These are phyloP conservation scores for Lottia scabra DNA, from an alignment of 2,888 invertebrate genomes.

Conservation along the genomic window DNA sequence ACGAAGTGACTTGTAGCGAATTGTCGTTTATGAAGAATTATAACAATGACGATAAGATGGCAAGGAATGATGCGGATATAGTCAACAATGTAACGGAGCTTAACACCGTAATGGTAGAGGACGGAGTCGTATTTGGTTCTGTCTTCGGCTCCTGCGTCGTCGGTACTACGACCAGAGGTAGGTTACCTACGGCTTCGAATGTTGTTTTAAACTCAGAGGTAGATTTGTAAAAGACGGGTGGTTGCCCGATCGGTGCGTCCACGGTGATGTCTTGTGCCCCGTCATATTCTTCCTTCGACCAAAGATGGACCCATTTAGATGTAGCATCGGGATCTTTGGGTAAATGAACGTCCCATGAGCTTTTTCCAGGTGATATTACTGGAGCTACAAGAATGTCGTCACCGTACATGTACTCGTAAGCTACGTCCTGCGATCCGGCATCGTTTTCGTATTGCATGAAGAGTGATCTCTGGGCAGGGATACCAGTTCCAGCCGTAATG, in stretches of 20 bases:
- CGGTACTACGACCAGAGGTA: constrained; percentile 24
- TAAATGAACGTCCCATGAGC: constrained; percentile 45
- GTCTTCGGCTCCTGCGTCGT: background rate
- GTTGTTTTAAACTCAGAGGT: constrained; percentile 34
- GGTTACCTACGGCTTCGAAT: constrained; percentile 33
- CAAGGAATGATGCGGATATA: too few species aligned
- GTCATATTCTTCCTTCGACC: constrained; percentile 33
- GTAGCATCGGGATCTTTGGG: constrained; percentile 38
- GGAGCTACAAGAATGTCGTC: constrained; percentile 60
- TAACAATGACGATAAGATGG: too few species aligned
- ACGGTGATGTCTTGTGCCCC: constrained; percentile 38
- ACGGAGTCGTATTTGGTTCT: too few species aligned
- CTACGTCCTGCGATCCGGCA: constrained; percentile 30
- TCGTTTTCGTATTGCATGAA: constrained; percentile 54
- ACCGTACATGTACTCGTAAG: constrained; percentile 62
- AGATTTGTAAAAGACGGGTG: constrained; percentile 58
- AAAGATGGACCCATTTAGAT: constrained; percentile 50
- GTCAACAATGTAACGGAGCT: too few species aligned
- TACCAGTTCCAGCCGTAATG: constrained; percentile 37
- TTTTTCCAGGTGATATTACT: constrained; percentile 42
- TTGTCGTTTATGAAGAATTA: too few species aligned
- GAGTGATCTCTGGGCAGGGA: constrained; percentile 58
- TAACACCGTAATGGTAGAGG: too few species aligned
- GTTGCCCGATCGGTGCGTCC: constrained; percentile 50
- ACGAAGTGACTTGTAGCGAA: too few species aligned